These are phyloP conservation scores for Orchesellides sinensis DNA, from an alignment of 2,888 invertebrate genomes.

Conservation along the genomic window DNA sequence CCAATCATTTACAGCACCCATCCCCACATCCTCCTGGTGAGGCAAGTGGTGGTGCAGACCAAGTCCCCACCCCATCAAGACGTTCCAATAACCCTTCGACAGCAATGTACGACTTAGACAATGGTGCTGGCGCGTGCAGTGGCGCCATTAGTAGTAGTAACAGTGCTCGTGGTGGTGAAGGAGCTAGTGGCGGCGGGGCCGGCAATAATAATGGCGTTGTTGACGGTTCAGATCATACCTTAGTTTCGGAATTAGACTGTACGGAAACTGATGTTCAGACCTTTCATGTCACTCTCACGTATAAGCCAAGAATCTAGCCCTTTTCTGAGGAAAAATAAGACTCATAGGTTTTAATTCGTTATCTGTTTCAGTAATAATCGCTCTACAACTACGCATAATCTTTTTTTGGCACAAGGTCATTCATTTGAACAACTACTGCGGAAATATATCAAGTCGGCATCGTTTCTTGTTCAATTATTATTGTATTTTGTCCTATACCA, in stretches of 20 bases:
- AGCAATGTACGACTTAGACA: slow-evolving; percentile 44
- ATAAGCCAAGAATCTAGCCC: slow-evolving; percentile 79
- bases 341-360: neutral
- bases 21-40: slow-evolving; percentile 30
- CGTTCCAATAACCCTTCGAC: slow-evolving; percentile 49
- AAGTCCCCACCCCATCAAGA: slow-evolving; percentile 36
- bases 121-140: neutral
- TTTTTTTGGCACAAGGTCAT: too few species aligned
- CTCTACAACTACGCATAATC: too few species aligned
- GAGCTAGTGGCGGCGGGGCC: neutral
- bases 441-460: too few species aligned
- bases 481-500: too few species aligned
- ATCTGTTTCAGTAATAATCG: too few species aligned
- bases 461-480: too few species aligned
- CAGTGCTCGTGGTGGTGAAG: neutral
- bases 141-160: neutral
- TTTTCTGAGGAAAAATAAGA: neutral
- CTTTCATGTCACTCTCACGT: slow-evolving; percentile 79
- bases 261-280: slow-evolving; percentile 79
- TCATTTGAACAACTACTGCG: too few species aligned
- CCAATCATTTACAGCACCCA: slow-evolving; percentile 23
- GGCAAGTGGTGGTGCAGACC: slow-evolving; percentile 28
- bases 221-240: slow-evolving; percentile 42
- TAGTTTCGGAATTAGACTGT: slow-evolving; percentile 77
- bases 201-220: neutral